Evolutionary conservation across 2,797 vertebrate genomes (phyloP).

Genomic region (Chromis chromis): DNA sequence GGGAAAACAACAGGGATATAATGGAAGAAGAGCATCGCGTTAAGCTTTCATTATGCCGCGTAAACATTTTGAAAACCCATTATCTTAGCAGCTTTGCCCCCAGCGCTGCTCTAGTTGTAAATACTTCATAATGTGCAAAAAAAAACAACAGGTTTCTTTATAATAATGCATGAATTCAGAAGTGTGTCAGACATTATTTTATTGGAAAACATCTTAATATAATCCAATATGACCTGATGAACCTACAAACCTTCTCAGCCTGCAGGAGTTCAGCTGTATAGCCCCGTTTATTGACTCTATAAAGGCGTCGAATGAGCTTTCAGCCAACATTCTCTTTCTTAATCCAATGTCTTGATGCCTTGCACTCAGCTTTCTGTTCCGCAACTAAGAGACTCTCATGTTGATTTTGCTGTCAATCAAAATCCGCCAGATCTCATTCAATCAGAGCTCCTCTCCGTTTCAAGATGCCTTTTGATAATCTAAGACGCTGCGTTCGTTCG

Average conservation of each 20-base stretch:
- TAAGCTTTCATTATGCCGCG: not conserved
- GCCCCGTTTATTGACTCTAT: conserved; percentile 3
- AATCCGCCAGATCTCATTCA: conserved; percentile 18
- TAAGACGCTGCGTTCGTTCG: not conserved
- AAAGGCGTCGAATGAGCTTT: conserved; percentile 12
- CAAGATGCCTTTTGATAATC: conserved; percentile 27
- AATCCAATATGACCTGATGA: not conserved
- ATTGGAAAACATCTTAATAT: not conserved
- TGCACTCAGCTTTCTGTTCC: not conserved
- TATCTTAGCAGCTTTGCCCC: not conserved
- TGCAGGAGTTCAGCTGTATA: not conserved
- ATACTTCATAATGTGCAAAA: too few relatives aligned
- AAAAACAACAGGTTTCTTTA: too few relatives aligned
- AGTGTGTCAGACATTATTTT: conserved; percentile 5
- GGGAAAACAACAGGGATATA: too few relatives aligned
- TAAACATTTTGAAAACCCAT: not conserved
- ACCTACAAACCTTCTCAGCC: conserved; percentile 4
- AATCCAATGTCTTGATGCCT: not conserved
- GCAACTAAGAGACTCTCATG: conserved; percentile 2
- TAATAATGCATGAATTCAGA: too few relatives aligned
- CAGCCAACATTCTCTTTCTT: conserved; percentile 7
- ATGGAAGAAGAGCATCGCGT: not conserved
- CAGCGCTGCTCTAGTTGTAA: not conserved
- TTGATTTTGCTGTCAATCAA: conserved; percentile 37
- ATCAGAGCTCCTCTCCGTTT: conserved; percentile 1